Conservation (phyloP, 2,888 invertebrate species). For the Scaptomyza tumidula region DNA sequence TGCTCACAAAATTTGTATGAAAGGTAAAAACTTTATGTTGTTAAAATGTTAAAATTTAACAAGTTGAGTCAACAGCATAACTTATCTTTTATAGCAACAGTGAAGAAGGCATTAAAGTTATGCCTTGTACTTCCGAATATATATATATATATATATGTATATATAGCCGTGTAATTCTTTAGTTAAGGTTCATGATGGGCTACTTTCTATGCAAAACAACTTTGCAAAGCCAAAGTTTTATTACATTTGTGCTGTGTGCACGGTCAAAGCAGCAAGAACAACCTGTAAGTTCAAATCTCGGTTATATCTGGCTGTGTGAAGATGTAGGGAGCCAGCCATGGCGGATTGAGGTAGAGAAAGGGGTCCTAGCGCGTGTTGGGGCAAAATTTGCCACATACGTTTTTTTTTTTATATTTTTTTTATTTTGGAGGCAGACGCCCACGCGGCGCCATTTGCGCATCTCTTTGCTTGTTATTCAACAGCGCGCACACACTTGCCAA, state of each 20-base stretch:
- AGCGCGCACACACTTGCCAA: conserved; percentile 23
- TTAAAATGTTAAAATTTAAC: not conserved
- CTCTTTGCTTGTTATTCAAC: conserved; percentile 62
- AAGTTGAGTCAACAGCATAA: not conserved
- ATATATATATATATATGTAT: not conserved
- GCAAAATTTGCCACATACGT: conserved; percentile 42
- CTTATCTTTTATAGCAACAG: not conserved
- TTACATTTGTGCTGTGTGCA: conserved; percentile 39
- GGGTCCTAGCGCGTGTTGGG: not conserved
- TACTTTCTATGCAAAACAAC: conserved; percentile 37
- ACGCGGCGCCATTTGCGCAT: conserved; percentile 70
- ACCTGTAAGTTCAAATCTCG: conserved; percentile 72
- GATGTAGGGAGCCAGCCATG: not conserved
- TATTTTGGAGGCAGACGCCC: conserved; percentile 70
- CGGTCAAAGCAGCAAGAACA: conserved; percentile 56
- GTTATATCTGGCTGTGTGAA: conserved; percentile 17
- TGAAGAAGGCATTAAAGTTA: not conserved
- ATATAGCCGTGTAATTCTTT: not conserved
- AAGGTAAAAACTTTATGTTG: conserved; percentile 1
- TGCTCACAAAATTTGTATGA: conserved; percentile 1
- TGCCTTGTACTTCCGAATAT: conserved; percentile 8
- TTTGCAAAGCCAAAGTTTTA: conserved; percentile 41
- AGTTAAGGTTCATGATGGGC: conserved; percentile 4
- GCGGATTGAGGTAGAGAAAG: not conserved
- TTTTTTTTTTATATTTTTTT: conserved; percentile 46